phyloP scores from a whole-genome alignment of 1,140 invertebrate genomes.

The Papilio machaon region DNA sequence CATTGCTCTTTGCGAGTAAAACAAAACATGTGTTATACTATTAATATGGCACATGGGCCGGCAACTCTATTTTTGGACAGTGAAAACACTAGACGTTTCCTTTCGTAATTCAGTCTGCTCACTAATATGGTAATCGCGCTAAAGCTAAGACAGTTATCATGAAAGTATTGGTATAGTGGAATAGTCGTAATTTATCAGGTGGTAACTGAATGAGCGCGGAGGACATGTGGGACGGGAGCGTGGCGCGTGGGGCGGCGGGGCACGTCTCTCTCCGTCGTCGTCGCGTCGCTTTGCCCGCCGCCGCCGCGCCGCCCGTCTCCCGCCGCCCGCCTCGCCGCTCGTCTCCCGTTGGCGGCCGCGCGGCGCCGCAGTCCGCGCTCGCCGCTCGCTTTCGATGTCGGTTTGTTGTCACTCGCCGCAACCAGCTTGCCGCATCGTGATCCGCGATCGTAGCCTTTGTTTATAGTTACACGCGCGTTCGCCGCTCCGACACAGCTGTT shows the following conservation, averaged over 20 bases:
- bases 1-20: conserved; percentile 9
- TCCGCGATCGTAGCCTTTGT: conserved; percentile 72
- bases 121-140: conserved; percentile 9
- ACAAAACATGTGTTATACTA: conserved; percentile 26
- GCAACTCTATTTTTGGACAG: conserved; percentile 23
- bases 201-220: conserved; percentile 63
- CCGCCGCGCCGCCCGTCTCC: not conserved
- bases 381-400: conserved; percentile 50
- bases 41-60: conserved; percentile 28
- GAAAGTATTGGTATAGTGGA: conserved; percentile 41
- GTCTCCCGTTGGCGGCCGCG: conserved; percentile 43
- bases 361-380: conserved; percentile 72
- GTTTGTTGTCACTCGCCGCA: conserved; percentile 54
- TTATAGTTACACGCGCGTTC: conserved; percentile 70
- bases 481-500: conserved; percentile 67
- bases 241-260: conserved; percentile 46
- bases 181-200: conserved; percentile 61
- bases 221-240: conserved; percentile 58
- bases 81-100: conserved; percentile 24
- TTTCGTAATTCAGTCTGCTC: not conserved
- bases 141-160: conserved; percentile 8
- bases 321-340: conserved; percentile 41
- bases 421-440: conserved; percentile 47
- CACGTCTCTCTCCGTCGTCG: conserved; percentile 2
- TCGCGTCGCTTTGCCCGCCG: conserved; percentile 30